Base-by-base conservation (phyloP, 2,888 invertebrate genomes). In the Anagyrus pseudococci region DNA sequence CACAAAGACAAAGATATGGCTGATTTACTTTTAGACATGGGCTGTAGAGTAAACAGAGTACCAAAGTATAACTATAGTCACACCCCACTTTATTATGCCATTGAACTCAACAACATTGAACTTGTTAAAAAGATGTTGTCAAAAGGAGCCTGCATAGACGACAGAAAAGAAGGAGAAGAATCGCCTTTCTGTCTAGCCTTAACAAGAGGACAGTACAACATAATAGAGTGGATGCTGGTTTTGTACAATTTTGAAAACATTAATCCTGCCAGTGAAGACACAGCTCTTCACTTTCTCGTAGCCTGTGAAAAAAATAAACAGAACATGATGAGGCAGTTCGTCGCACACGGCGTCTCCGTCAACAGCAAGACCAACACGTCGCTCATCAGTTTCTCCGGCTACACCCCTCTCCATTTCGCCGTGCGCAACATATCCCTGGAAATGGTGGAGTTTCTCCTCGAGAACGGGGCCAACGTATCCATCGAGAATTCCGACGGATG, bases 81-180 rank as follows among this genome's bases (percentile, higher is more conserved):
- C 22, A 61, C 61, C 3, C 61, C 61, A 2, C 33, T 61, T n/a
- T 61, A 61, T 40, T 61, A 61, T 26, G 61, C 61, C 20, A 50
- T 55, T 6, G 49, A 40, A 19, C 22, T 56, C 6, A 20, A 41
- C 17, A 44, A 50, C 53, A n/a, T 20, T 13, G 8, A 49, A 7
- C 29, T 61, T 7, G 40, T 61, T 4, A 33, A 17, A 50, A 20
- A 52, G 1, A 43, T 62, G 13, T 41, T 62, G 25, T 47, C 33
- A 0, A 47, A 29, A 41, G 57, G 57, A 25, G 62, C 62, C 6
- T 41, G 41, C 4, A 58, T 62, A 2, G 53, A 62, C 43, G 57
- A 41, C 26, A 57, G 41, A 52, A 57, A 62, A 41, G 22, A n/a
- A 4, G 57, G 52, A 29, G n/a, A 33, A 29, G 62, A 62, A 1